Conservation (phyloP, 2,797 vertebrate genomes). For the Sebastes cheni region DNA sequence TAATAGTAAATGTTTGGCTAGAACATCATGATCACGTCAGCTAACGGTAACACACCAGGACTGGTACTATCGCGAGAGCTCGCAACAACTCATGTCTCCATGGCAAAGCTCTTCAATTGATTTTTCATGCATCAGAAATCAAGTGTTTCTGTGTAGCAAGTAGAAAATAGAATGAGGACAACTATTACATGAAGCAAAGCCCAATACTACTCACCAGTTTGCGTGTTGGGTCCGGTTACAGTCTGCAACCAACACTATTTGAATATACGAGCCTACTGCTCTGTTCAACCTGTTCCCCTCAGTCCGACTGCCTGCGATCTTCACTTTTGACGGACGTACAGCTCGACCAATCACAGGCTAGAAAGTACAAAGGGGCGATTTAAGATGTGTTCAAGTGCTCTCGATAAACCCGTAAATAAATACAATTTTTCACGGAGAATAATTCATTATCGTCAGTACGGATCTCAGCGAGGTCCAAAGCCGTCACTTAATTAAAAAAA, state of each 20-base stretch:
- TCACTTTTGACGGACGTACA: conserved; percentile 23
- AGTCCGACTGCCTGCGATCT: conserved; percentile 19
- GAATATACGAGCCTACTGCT: conserved; percentile 18
- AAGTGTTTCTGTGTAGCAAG: too few species aligned
- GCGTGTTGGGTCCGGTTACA: conserved; percentile 59
- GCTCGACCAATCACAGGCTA: conserved; percentile 57
- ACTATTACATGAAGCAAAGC: neutral
- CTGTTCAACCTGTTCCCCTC: conserved; percentile 58
- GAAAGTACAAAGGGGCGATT: neutral
- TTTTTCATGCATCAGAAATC: conserved; percentile 9
- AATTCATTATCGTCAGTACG: neutral
- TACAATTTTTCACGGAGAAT: accelerated
- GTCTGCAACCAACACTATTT: conserved; percentile 53
- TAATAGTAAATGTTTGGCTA: neutral
- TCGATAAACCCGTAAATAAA: neutral
- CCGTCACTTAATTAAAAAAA: neutral
- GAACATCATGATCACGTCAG: conserved; percentile 5
- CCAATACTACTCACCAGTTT: conserved; percentile 71
- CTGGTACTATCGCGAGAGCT: conserved; percentile 58
- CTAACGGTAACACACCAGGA: conserved; percentile 29
- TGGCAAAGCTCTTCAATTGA: conserved; percentile 18
- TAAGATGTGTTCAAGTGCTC: conserved; percentile 19
- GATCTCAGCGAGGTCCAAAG: neutral
- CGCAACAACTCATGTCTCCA: conserved; percentile 15
- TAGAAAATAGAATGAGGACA: neutral